Percentiles rank a stretch among this genome's conserved stretches.
Conservation (phyloP, 2,113 vertebrate genomes). For the Dasyprocta punctata region DNA sequence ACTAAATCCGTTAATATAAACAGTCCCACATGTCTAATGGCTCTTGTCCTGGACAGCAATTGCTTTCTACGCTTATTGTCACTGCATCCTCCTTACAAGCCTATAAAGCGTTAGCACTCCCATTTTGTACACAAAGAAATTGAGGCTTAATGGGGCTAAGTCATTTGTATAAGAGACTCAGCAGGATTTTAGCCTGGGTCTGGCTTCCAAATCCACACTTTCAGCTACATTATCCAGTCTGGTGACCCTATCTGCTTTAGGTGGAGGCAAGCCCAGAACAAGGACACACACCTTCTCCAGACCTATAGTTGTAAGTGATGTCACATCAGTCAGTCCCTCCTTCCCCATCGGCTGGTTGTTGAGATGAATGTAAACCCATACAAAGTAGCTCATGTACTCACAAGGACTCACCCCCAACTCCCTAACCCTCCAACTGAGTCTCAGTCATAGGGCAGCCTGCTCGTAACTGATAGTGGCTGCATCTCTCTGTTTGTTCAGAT, state of each 20-base stretch:
- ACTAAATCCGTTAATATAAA: neutral
- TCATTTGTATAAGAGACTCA: neutral
- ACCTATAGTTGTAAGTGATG: neutral
- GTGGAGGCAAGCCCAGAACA: neutral
- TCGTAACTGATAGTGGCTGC: neutral
- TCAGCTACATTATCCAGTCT: neutral
- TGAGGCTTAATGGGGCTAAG: neutral
- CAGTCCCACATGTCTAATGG: neutral
- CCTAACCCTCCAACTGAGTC: neutral
- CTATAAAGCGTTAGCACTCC: neutral
- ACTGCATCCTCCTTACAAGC: neutral
- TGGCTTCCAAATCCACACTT: neutral
- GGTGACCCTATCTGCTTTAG: neutral
- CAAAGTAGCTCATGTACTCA: neutral
- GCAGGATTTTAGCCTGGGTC: neutral
- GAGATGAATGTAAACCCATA: neutral
- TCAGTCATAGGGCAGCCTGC: neutral
- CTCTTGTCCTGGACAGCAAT: neutral
- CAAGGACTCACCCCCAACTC: neutral
- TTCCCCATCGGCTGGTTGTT: neutral
- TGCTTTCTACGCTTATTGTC: neutral
- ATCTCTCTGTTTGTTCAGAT: neutral
- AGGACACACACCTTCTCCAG: neutral
- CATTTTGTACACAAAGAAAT: neutral
- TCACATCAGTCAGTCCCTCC: neutral